These are phyloP conservation scores for Eptesicus fuscus DNA, from an alignment of 2,113 vertebrate species.

Conservation along the genomic window DNA sequence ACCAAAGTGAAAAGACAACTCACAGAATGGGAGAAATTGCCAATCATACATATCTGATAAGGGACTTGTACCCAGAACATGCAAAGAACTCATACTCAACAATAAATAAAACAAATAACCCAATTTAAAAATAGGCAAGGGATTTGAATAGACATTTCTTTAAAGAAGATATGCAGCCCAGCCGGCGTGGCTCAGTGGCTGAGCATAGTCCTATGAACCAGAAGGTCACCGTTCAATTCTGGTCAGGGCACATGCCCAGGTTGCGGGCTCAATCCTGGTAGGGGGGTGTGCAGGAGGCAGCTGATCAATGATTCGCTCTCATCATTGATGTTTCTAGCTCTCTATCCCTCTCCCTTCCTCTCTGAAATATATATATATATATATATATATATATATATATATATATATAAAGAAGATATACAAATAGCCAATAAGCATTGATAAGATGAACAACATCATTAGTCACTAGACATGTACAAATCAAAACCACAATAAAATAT, in stretches of 20 bases:
- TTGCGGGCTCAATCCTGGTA: no score
- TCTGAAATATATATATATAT: no score
- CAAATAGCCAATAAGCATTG: neutral
- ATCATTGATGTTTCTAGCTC: no score
- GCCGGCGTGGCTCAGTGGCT: no score
- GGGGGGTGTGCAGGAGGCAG: no score
- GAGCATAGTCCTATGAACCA: no score
- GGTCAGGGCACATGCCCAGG: no score
- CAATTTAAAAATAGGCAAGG: neutral
- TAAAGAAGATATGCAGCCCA: neutral
- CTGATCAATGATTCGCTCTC: no score
- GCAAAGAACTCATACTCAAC: neutral
- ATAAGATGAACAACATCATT: neutral
- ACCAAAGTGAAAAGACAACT: conserved; percentile 9
- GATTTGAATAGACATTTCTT: neutral
- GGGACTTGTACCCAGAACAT: neutral
- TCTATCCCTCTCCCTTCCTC: no score
- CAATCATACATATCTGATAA: neutral
- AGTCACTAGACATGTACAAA: conserved; percentile 21
- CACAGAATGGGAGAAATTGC: neutral
- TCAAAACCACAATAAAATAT: conserved; percentile 17
- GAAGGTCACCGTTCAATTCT: no score
- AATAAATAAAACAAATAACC: neutral
- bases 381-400: no score
- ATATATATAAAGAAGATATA: no score